Conservation (phyloP, 2,113 vertebrate species). For the Noctilio leporinus region DNA sequence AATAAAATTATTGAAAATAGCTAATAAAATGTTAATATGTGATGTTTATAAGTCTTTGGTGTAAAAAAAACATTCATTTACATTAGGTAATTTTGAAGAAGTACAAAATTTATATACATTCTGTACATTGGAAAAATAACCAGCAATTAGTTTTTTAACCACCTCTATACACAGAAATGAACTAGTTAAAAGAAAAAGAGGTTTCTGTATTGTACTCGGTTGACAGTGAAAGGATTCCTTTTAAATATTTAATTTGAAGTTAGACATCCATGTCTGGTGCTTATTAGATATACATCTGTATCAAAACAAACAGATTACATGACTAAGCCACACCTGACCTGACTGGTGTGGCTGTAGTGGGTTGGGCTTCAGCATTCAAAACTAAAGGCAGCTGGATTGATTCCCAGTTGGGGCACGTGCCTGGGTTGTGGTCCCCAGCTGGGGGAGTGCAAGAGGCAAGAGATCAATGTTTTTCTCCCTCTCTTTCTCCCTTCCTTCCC, state of each 20-base stretch:
- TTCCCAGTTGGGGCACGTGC: too few relatives aligned
- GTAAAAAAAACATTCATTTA: neutral
- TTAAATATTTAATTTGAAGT: neutral
- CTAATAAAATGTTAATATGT: neutral
- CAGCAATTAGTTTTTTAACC: neutral
- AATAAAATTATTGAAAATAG: neutral
- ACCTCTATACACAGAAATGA: neutral
- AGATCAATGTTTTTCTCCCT: too few relatives aligned
- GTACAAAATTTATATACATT: neutral
- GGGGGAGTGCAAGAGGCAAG: too few relatives aligned
- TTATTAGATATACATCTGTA: neutral
- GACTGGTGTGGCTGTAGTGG: too few relatives aligned
- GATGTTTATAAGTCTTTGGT: neutral
- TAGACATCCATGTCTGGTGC: neutral
- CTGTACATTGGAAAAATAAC: neutral
- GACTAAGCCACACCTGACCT: neutral
- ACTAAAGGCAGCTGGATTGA: too few relatives aligned
- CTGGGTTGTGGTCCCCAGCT: too few relatives aligned
- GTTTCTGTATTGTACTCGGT: neutral
- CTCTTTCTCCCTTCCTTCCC: too few relatives aligned
- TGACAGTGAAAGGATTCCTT: neutral
- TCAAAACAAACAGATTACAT: neutral
- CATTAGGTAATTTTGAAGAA: neutral
- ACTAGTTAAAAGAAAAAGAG: neutral
- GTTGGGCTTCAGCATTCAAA: too few relatives aligned